Conservation (phyloP, 2,797 vertebrate species). For the Esox lucius region DNA sequence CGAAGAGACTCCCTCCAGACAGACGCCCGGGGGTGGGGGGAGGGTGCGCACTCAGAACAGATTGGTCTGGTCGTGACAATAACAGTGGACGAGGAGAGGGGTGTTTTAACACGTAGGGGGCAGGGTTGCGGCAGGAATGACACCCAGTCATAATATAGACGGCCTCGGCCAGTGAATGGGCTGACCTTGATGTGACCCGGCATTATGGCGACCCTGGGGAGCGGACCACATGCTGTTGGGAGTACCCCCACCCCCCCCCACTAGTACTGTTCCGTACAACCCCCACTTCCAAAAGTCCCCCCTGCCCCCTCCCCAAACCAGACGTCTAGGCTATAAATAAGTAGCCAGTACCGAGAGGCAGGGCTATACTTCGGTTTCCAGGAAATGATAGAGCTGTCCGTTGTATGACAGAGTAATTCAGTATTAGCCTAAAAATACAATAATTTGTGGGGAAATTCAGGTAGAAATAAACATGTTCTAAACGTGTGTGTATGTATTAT, state of each 20-base stretch:
- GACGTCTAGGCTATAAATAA: constrained; percentile 68
- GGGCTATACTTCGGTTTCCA: constrained; percentile 33
- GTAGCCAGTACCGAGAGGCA: constrained; percentile 31
- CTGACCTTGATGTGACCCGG: constrained; percentile 73
- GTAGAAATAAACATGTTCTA: too few relatives aligned
- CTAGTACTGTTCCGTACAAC: too few relatives aligned
- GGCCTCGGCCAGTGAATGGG: constrained; percentile 64
- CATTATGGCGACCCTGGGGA: constrained; percentile 56
- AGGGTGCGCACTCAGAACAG: constrained; percentile 58
- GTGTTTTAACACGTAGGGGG: constrained; percentile 23
- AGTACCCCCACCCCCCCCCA: too few relatives aligned
- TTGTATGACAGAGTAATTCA: not conserved
- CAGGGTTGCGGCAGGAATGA: constrained; percentile 52
- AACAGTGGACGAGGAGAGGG: constrained; percentile 24
- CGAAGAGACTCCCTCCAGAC: constrained; percentile 55
- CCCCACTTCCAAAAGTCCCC: too few relatives aligned
- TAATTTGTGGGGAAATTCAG: too few relatives aligned
- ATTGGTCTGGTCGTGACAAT: constrained; percentile 61
- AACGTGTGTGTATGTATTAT: too few relatives aligned
- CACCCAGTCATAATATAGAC: constrained; percentile 57
- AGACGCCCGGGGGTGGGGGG: constrained; percentile 27
- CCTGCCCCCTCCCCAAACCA: constrained; percentile 31
- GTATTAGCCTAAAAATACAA: too few relatives aligned
- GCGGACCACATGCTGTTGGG: constrained; percentile 50
- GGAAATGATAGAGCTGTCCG: not conserved